phyloP scores from a whole-genome alignment of 2,888 invertebrate species.

The Alloscopus bannaensis region DNA sequence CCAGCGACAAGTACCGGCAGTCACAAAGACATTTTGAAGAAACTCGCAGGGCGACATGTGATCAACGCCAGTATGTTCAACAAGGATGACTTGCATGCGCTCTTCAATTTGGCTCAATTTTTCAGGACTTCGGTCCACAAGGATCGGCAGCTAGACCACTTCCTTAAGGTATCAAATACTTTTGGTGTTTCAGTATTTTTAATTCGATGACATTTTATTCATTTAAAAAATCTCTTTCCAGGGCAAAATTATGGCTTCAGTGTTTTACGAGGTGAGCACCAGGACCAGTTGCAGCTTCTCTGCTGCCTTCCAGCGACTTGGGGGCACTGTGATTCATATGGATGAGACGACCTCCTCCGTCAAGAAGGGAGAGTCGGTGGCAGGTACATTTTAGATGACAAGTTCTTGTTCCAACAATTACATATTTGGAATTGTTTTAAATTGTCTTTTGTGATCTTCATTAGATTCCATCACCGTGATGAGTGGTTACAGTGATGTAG shows the following conservation, averaged over 20 bases:
- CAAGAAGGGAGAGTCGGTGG: conserved; percentile 96
- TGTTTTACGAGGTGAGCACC: conserved; percentile 99
- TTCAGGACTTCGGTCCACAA: conserved; percentile 89
- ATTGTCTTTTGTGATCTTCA: no score
- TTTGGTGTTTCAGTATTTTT: background rate
- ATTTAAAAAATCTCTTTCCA: conserved; percentile 73
- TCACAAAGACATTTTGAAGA: conserved; percentile 64
- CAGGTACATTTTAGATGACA: conserved; percentile 78
- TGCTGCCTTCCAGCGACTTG: conserved; percentile 96
- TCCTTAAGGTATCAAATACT: conserved; percentile 80
- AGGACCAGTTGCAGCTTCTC: conserved; percentile 97
- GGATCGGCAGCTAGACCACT: conserved; percentile 88
- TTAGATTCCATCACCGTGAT: conserved; percentile 87
- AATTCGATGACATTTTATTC: background rate
- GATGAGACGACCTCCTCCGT: conserved; percentile 94
- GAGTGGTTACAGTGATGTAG: conserved; percentile 95
- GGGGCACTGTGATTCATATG: conserved; percentile 93
- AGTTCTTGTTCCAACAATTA: no score
- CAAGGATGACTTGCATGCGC: conserved; percentile 92
- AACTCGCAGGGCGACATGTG: conserved; percentile 85
- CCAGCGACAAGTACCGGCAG: conserved; percentile 50
- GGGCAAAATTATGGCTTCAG: conserved; percentile 96
- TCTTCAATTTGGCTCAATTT: conserved; percentile 95
- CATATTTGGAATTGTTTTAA: background rate
- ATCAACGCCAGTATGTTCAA: conserved; percentile 90